Evolutionary conservation across 2,888 invertebrate genomes (phyloP).

Genomic region (Archips crataeganus): DNA sequence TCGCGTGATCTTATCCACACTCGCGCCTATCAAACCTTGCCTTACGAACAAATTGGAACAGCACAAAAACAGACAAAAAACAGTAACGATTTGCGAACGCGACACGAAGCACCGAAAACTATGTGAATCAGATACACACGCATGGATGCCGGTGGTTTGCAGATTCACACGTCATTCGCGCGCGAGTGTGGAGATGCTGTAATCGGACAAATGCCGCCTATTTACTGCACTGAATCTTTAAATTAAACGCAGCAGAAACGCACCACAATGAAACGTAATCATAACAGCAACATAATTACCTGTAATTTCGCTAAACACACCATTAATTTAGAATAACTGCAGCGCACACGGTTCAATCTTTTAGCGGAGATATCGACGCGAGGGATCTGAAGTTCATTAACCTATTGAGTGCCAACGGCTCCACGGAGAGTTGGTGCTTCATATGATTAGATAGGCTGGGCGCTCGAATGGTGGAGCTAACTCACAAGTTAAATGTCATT

Average conservation of each 20-base stretch:
- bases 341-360: constrained; percentile 14
- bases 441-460: background rate
- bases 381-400: constrained; percentile 23
- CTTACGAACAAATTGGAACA: no score
- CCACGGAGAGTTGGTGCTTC: background rate
- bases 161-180: no score
- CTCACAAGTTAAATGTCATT: constrained; percentile 14
- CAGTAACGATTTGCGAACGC: no score
- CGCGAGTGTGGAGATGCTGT: background rate
- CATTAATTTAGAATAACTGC: constrained; percentile 18
- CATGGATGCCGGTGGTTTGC: no score
- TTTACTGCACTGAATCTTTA: background rate
- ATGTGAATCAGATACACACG: no score
- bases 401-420: constrained; percentile 8
- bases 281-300: constrained; percentile 15
- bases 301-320: constrained; percentile 23
- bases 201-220: background rate
- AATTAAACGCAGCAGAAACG: constrained; percentile 10
- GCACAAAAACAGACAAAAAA: no score
- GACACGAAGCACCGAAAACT: no score
- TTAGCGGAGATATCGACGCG: constrained; percentile 10
- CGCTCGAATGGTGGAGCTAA: background rate
- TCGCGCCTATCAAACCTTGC: no score
- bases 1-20: no score
- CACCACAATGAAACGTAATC: constrained; percentile 7